Evolutionary conservation across 2,888 invertebrate species (phyloP), one percentile per base, ranked within the genome.

Genomic region (Copidosoma aretas): DNA sequence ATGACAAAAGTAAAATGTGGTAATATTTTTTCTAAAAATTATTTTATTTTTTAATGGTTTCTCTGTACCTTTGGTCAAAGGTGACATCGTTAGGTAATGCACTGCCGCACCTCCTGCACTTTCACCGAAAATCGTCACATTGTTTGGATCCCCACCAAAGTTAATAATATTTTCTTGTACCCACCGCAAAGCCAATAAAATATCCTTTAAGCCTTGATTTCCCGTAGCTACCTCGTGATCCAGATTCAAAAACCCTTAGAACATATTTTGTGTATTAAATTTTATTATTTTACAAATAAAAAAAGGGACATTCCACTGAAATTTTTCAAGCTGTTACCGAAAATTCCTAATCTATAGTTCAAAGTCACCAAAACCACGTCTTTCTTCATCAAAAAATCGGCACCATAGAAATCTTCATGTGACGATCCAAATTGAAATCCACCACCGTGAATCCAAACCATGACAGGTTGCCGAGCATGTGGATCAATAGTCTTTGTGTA

Each of bases 361-460:
- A 81, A 39, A 10, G 80, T 78, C 10, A 82, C 81, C 3, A 82
- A 67, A 5, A 82, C 71, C 8, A 81, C 64, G n/a, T 80, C 75
- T 56, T 77, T 77, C 25, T 74, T 73, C 19, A 82, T 24, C n/a
- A 82, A 71, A 60, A 77, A 80, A 71, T 80, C 80, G 0, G 81
- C 79, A 14, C 78, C 77, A 49, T 74, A 79, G 17, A 77, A 3
- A 4, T 59, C 25, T 51, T 75, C 74, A 66, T 78, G 71, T 1
- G 78, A 77, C 0, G 75, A 75, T 2, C 80, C 80, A 3, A 60
- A 14, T 0, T 65, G 19, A 41, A 78, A 81, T 3, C 67, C 77
- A 17, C 81, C 81, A 0, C 80, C 80, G 52, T 81, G 78, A 59
- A 80, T 76, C 79, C 77, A 81, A 3, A 81, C 75, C 80, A 80